A percentile compares a stretch with the other conserved stretches of the same genome.
Conservation (phyloP, 2,888 invertebrate species). For the Eupithecia dodoneata region DNA sequence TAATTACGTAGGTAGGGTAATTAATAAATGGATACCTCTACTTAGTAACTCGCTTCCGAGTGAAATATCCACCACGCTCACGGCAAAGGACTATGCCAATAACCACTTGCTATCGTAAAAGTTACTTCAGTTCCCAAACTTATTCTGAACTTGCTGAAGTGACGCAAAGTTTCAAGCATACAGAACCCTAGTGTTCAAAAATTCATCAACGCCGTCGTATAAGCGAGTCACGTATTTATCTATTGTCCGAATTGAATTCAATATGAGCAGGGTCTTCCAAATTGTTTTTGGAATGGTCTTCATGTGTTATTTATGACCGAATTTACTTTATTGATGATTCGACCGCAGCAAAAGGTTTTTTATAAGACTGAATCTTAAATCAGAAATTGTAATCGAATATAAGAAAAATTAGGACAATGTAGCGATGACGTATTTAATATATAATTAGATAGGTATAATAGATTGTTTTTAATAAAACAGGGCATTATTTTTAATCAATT, state of each 20-base stretch:
- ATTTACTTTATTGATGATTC: constrained; percentile 15
- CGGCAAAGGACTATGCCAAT: neutral
- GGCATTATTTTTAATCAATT: constrained; percentile 46
- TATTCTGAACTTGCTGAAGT: neutral
- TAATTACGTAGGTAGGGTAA: neutral
- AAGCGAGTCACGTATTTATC: constrained; percentile 2
- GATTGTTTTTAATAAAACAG: constrained; percentile 12
- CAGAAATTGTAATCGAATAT: neutral
- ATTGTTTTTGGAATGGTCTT: constrained; percentile 17
- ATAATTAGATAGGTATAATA: neutral
- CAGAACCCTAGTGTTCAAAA: constrained; percentile 24
- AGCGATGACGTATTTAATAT: neutral
- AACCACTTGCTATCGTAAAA: neutral
- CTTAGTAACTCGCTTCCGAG: no score
- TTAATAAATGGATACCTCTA: neutral
- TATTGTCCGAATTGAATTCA: constrained; percentile 19
- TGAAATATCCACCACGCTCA: neutral
- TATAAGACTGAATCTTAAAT: neutral
- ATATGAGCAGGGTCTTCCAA: neutral
- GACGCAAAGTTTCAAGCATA: constrained; percentile 5
- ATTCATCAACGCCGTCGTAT: constrained; percentile 28
- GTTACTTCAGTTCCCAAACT: neutral
- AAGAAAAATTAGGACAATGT: neutral
- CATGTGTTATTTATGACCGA: constrained; percentile 29
- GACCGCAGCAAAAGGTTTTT: neutral